phyloP scores from a whole-genome alignment of 2,113 vertebrate species.

The Chaetops frenatus region DNA sequence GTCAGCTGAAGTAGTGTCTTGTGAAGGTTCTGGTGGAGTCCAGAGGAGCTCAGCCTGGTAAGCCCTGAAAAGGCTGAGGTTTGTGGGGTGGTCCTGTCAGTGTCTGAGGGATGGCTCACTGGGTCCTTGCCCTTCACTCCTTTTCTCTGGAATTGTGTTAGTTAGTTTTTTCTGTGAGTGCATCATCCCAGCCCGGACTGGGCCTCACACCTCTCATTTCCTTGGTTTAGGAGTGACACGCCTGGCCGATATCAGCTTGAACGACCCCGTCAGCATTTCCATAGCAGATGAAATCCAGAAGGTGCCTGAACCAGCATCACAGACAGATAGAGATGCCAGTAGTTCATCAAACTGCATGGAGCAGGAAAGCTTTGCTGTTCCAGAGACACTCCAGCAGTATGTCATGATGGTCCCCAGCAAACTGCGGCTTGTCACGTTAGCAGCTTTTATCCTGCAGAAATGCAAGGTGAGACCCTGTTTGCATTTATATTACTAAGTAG shows the following conservation, averaged over 20 bases:
- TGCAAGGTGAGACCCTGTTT: slow-evolving; percentile 77
- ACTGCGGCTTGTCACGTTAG: slow-evolving; percentile 86
- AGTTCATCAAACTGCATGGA: not conserved
- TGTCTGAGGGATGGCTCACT: not conserved
- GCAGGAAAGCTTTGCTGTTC: slow-evolving; percentile 79
- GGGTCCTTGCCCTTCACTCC: not conserved
- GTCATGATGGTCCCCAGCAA: slow-evolving; percentile 90
- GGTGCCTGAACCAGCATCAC: not conserved
- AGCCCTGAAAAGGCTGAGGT: not conserved
- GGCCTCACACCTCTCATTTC: not conserved
- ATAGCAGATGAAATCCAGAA: slow-evolving; percentile 63
- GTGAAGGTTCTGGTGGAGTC: not conserved
- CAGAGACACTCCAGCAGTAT: slow-evolving; percentile 81
- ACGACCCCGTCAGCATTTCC: slow-evolving; percentile 77
- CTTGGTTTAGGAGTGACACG: slow-evolving; percentile 75
- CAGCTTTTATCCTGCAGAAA: slow-evolving; percentile 87
- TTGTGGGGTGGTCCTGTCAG: not conserved
- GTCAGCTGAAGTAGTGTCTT: not conserved
- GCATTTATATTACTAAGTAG: not conserved
- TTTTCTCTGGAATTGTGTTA: not conserved
- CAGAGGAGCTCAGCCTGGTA: not conserved
- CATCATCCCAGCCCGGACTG: not conserved
- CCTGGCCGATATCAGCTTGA: slow-evolving; percentile 84
- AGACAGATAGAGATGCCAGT: not conserved
- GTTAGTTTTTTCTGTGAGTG: not conserved